These are phyloP conservation scores for Ornithorhynchus anatinus DNA, from an alignment of 2,113 vertebrate genomes.

Conservation along the genomic window DNA sequence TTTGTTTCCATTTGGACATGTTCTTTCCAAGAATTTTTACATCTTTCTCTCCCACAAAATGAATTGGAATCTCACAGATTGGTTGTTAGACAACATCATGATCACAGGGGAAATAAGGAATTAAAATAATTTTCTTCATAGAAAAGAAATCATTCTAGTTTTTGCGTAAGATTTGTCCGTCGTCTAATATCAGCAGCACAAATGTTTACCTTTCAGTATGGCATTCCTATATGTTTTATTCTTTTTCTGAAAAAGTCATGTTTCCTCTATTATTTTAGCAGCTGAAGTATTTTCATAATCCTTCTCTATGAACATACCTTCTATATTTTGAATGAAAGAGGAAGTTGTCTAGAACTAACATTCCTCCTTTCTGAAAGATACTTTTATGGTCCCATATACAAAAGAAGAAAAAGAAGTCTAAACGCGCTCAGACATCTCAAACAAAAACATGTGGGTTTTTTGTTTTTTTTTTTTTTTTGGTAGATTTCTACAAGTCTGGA, in stretches of 20 bases:
- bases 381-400: slow-evolving; percentile 24
- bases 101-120: background rate
- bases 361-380: slow-evolving; percentile 22
- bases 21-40: background rate
- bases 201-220: background rate
- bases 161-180: background rate
- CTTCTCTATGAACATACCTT: slow-evolving; percentile 22
- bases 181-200: slow-evolving; percentile 14
- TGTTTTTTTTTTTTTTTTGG: slow-evolving; percentile 26
- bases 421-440: background rate
- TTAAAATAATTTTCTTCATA: slow-evolving; percentile 7
- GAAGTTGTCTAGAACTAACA: background rate
- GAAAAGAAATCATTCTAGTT: slow-evolving; percentile 16
- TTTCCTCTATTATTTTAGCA: slow-evolving; percentile 13
- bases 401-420: slow-evolving; percentile 5
- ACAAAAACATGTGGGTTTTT: background rate
- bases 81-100: too few relatives aligned
- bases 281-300: slow-evolving; percentile 36
- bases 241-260: slow-evolving; percentile 30
- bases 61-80: too few relatives aligned
- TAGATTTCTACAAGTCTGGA: slow-evolving; percentile 12
- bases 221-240: slow-evolving; percentile 35
- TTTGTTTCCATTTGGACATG: background rate
- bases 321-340: slow-evolving; percentile 6
- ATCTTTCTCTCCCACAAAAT: background rate